Evolutionary conservation across 2,888 invertebrate genomes (phyloP).

Genomic region (Caenorhabditis imperialis): DNA sequence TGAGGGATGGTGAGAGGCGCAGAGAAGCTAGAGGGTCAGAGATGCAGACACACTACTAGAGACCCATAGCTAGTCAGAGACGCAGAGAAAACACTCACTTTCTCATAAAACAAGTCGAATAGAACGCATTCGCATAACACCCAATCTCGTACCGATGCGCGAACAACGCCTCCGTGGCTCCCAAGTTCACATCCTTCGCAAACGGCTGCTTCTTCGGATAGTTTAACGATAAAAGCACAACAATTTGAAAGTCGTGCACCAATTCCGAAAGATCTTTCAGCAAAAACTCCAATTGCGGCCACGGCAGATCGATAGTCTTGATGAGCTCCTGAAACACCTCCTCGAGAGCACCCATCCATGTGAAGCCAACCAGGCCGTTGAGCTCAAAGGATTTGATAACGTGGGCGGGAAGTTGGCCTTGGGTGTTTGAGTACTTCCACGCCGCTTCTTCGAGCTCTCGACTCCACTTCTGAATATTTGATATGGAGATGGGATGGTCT

Average conservation of each 20-base stretch:
- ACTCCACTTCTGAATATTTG: slow-evolving; percentile 17
- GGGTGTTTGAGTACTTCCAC: neutral
- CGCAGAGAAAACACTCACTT: slow-evolving; percentile 8
- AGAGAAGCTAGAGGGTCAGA: neutral
- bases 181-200: neutral
- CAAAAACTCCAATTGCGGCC: too few species aligned
- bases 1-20: too few species aligned
- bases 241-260: neutral
- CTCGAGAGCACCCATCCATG: too few species aligned
- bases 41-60: too few species aligned
- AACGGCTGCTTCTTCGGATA: neutral
- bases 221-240: neutral
- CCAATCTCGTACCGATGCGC: slow-evolving; percentile 6
- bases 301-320: neutral
- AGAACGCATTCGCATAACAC: neutral
- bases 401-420: neutral
- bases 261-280: neutral
- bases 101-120: slow-evolving; percentile 8
- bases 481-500: neutral
- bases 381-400: neutral
- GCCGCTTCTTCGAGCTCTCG: slow-evolving; percentile 5
- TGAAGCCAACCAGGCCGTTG: too few species aligned
- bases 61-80: too few species aligned
- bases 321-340: too few species aligned
- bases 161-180: neutral